Base-by-base conservation (phyloP, 2,113 vertebrate genomes). In the Gobius niger region DNA sequence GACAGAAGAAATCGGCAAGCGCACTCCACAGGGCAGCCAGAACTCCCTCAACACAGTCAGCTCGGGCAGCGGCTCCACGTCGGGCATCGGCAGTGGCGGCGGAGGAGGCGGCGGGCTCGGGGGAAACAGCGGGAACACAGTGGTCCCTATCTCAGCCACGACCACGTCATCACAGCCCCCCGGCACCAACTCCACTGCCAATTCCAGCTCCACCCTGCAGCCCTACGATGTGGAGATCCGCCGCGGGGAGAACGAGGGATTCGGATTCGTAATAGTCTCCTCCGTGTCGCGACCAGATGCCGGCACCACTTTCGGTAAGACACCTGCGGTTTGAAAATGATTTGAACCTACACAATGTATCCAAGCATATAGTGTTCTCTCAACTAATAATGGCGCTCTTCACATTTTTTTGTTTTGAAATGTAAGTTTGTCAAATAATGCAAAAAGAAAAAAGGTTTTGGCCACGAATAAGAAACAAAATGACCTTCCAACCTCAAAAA, bases 41-140 rank as follows among this genome's bases (percentile, higher is more conserved):
- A 98, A 98, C 87, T 99, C 97, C 1, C 92, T 99, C 50, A 99
- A 97, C 86, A 99, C 98, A 0, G 96, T 98, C 78, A 99, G 98
- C 92, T 99, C 98, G 0, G 96, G 98, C 89, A 98, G 97, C 0
- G 97, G 97, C 68, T 96, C 95, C 1, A 96, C 96, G 81, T 96
- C 95, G 0, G 96, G 96, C 80, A 96, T 97, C 6, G 92, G 92
- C 0, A 96, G 95, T 46, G 95, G 97, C 0, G 90, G 87, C 11
- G 90, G 90, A 13, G 90, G 87, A 0, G 95, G 95, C 0, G 95
- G 94, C 11, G 54, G 54, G 24, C 19, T 0, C 77, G 93, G 91
- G 0, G 96, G 87, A 0, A 94, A 93, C 60, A 92, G 95, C 10
- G 78, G 86, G 0, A 95, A 94, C 54, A 87, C 94, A 0, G 78